Evolutionary conservation across 2,113 vertebrate genomes (phyloP), one percentile per base, ranked within the genome.

Genomic region (Macrotis lagotis): DNA sequence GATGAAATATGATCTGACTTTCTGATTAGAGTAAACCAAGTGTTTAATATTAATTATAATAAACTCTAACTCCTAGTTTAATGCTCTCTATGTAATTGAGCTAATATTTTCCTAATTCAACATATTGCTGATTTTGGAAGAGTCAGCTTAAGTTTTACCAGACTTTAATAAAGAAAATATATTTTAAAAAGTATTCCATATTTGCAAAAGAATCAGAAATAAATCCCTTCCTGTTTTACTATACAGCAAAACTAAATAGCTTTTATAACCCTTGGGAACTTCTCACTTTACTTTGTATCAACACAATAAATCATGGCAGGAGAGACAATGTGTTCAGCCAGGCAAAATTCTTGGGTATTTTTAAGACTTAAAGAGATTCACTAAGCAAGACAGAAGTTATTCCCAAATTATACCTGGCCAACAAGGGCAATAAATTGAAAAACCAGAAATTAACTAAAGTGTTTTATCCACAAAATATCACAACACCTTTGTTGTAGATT

Each of bases 41-140:
- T 91, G 88, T 93, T 83, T 92, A 93, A 88, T n/a, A 55, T 83
- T 47, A 90, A 89, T 28, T 90, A 91, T 59, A 59, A 55, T 26
- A 59, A 31, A 55, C 25, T 31, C 55, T 12, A 59, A 66, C 3
- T 37, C 55, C 55, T 24, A 88, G 11, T 52, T 48, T n/a, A 59
- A 44, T 90, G 31, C 10, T 94, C 37, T 93, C 31, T 91, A 2
- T 8, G 47, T 1, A 92, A 94, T 83, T 90, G 31, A 91, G 89
- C 55, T 88, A 47, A 55, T 74, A 59, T 92, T 93, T 94, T 31
- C 49, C 22, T 94, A 83, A 0, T 48, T 90, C 89, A 66, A 28
- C 83, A 88, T 66, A 48, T 44, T 93, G 9, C 49, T 74, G 91
- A 91, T 37, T 48, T 44, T 55, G 92, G 25, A 44, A 94, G 90